phyloP scores from a whole-genome alignment of 2,113 vertebrate species.

The Macrotus californicus region DNA sequence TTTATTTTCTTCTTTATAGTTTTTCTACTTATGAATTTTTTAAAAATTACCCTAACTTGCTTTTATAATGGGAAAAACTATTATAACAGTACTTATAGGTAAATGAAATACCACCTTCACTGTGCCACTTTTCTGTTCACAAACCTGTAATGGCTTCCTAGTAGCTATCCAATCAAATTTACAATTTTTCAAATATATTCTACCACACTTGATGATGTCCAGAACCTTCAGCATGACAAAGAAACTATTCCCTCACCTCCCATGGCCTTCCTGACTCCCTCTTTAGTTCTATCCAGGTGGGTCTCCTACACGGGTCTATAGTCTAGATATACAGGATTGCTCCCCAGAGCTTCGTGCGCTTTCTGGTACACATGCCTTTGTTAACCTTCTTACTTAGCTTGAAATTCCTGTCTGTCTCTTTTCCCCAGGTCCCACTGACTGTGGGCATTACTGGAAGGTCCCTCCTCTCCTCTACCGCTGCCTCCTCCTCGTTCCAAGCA shows the following conservation, averaged over 20 bases:
- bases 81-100: background rate
- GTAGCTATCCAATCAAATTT: background rate
- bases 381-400: background rate
- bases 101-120: slow-evolving; percentile 25
- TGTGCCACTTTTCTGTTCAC: background rate
- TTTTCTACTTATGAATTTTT: slow-evolving; percentile 4
- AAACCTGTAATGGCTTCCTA: background rate
- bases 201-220: background rate
- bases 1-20: background rate
- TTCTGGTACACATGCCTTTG: background rate
- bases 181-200: background rate
- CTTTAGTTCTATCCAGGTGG: too few species aligned
- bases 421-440: background rate
- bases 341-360: rapidly evolving
- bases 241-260: background rate
- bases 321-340: rapidly evolving
- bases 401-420: background rate
- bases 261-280: background rate
- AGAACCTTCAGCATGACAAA: background rate
- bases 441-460: background rate
- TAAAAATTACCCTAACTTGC: slow-evolving; percentile 9
- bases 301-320: rapidly evolving
- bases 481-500: background rate
- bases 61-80: slow-evolving; percentile 13
- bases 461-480: background rate